These are phyloP conservation scores for Pipa parva DNA, from an alignment of 2,113 vertebrate genomes.

Conservation along the genomic window DNA sequence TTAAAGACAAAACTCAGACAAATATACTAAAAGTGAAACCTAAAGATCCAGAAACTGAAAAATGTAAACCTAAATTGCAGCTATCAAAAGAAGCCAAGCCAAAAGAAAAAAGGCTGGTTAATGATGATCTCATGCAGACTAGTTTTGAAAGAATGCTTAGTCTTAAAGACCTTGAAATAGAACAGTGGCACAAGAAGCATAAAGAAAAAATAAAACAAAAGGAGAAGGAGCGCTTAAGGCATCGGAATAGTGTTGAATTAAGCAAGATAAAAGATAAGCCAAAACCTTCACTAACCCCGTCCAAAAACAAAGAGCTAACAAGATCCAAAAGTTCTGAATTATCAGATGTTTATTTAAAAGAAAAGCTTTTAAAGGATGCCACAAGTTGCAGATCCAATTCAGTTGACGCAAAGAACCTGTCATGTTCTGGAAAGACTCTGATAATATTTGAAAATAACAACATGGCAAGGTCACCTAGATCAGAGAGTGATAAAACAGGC, in stretches of 20 bases:
- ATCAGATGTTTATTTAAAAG: constrained; percentile 69
- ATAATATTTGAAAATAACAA: constrained; percentile 72
- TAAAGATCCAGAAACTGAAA: constrained; percentile 64
- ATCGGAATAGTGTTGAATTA: constrained; percentile 72
- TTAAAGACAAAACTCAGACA: constrained; percentile 79
- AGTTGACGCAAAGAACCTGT: constrained; percentile 72
- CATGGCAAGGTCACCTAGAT: constrained; percentile 77
- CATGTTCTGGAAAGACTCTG: constrained; percentile 61
- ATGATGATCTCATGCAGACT: constrained; percentile 96
- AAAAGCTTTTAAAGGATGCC: constrained; percentile 76
- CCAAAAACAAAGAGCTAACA: constrained; percentile 77
- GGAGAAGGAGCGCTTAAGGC: constrained; percentile 87
- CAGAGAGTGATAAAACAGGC: constrained; percentile 77
- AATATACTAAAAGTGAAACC: constrained; percentile 67
- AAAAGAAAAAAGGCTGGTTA: constrained; percentile 93
- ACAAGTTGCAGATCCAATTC: constrained; percentile 74
- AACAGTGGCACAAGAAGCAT: constrained; percentile 96
- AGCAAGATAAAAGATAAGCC: constrained; percentile 78
- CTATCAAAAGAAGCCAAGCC: constrained; percentile 76
- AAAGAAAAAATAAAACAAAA: constrained; percentile 98
- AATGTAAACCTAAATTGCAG: constrained; percentile 73
- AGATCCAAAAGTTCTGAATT: constrained; percentile 89
- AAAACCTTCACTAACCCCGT: constrained; percentile 62
- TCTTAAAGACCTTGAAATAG: constrained; percentile 94
- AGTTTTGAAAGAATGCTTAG: constrained; percentile 98